Percentiles rank a stretch among this genome's conserved stretches.
Conservation (phyloP, 2,113 vertebrate species). For the Muntiacus muntjak region DNA sequence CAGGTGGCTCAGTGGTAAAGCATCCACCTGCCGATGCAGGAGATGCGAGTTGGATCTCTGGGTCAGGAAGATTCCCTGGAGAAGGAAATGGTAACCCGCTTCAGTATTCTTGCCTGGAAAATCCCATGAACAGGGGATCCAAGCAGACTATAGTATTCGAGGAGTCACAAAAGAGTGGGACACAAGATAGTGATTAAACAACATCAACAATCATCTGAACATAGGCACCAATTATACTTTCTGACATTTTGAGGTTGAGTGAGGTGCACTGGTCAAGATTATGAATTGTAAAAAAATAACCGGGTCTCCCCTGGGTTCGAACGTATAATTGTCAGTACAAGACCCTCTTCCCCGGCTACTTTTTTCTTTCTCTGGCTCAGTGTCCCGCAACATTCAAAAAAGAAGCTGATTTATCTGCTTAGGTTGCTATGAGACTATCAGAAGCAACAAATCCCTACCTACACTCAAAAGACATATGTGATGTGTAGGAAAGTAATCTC, state of each 20-base stretch:
- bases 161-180: not conserved
- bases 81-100: not conserved
- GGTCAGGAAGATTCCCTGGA: not conserved
- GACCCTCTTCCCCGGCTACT: fast-evolving
- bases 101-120: not conserved
- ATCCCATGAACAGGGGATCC: not conserved
- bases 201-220: not conserved
- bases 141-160: not conserved
- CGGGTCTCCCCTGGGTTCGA: not conserved
- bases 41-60: not conserved
- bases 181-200: not conserved
- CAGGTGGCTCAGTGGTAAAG: not conserved
- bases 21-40: not conserved
- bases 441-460: not conserved
- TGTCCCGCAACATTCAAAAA: not conserved
- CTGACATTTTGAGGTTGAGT: not conserved
- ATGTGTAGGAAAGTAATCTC: not conserved
- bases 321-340: not conserved
- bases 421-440: not conserved
- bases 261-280: not conserved
- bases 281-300: not conserved
- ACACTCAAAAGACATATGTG: not conserved
- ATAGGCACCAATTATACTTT: not conserved
- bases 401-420: not conserved
- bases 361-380: not conserved